A percentile compares a stretch with the other conserved stretches of the same genome.
These are phyloP conservation scores for Napeogenes sylphis DNA, from an alignment of 2,888 invertebrate genomes.

Conservation along the genomic window DNA sequence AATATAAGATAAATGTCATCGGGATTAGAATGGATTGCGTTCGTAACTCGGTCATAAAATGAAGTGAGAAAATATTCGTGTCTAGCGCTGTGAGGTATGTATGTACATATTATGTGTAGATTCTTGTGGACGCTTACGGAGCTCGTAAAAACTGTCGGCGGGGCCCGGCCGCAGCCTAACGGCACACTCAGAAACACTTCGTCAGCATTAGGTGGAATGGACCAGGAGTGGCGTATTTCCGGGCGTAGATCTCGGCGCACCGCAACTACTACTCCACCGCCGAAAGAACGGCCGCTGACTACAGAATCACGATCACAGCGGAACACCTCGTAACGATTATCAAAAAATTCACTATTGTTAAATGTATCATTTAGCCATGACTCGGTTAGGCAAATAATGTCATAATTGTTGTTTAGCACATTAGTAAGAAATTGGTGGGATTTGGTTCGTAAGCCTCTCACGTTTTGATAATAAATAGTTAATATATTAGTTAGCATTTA, in stretches of 20 bases:
- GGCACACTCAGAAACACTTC: neutral
- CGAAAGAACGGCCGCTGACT: neutral
- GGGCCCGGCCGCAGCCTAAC: neutral
- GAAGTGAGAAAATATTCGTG: neutral
- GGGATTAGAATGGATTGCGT: neutral
- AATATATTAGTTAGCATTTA: neutral
- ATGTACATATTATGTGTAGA: neutral
- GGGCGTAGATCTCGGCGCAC: neutral
- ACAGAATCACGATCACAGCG: neutral
- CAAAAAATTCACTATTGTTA: neutral
- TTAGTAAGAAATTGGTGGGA: neutral
- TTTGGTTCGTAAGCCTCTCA: neutral
- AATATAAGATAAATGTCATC: neutral
- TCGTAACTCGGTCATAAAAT: neutral
- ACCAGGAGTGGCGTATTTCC: neutral
- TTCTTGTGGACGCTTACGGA: neutral
- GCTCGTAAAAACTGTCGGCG: neutral
- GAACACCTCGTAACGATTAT: neutral
- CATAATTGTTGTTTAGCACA: neutral
- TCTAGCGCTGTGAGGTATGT: neutral
- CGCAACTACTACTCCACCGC: neutral
- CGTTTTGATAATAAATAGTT: neutral
- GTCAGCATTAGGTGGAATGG: neutral
- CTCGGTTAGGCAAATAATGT: neutral
- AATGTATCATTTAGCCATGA: neutral